Conservation (phyloP, 2,888 invertebrate genomes). For the Romanomermis culicivorax region DNA sequence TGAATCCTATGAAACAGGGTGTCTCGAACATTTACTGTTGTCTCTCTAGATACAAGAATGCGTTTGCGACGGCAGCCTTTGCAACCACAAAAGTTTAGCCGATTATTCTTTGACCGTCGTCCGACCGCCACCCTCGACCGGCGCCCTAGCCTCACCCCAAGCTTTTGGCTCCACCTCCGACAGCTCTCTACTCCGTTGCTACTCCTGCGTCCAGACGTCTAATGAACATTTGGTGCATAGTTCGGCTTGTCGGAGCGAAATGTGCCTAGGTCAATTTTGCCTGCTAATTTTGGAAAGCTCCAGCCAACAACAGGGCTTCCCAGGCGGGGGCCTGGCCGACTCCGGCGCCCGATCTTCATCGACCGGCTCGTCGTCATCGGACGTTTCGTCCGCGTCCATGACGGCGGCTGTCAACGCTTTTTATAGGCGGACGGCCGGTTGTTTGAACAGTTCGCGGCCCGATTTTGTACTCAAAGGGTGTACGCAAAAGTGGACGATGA, state of each 20-base stretch:
- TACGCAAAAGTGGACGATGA: background rate
- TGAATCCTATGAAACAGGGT: too few relatives aligned
- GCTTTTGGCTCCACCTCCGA: too few relatives aligned
- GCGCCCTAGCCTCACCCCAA: too few relatives aligned
- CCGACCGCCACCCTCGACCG: too few relatives aligned
- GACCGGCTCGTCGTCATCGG: background rate
- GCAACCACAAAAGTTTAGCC: background rate
- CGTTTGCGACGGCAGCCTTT: background rate
- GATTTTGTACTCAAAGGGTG: background rate
- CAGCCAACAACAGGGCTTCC: too few relatives aligned
- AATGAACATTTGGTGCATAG: background rate
- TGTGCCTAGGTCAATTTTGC: constrained; percentile 4
- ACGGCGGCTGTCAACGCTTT: background rate
- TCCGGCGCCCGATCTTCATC: background rate
- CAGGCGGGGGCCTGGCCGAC: background rate
- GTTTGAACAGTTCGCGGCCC: background rate
- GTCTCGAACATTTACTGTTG: too few relatives aligned
- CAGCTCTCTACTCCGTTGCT: background rate
- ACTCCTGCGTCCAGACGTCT: background rate
- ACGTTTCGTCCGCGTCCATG: background rate
- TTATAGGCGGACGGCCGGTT: background rate
- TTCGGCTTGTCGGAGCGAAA: background rate
- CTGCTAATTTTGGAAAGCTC: background rate
- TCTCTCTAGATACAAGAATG: background rate
- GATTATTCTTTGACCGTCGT: background rate